Evolutionary conservation across 2,888 invertebrate genomes (phyloP).

Genomic region (Epiblema foenella): DNA sequence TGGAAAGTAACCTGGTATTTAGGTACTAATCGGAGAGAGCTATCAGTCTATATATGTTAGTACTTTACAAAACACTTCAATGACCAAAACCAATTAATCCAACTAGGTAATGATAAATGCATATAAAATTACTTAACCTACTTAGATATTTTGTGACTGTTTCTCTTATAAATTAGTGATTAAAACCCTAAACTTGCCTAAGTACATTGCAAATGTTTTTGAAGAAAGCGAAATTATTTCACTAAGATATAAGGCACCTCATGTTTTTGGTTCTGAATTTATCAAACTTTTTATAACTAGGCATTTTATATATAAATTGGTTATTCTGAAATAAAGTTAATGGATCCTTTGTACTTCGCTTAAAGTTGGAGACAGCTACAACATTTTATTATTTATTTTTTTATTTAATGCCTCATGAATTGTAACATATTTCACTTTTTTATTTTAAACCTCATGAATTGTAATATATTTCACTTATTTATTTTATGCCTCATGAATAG

Average conservation of each 20-base stretch:
- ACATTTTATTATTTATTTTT: too few relatives aligned
- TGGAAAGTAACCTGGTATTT: too few relatives aligned
- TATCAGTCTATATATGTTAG: neutral
- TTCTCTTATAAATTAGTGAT: slow-evolving; percentile 56
- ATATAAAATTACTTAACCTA: slow-evolving; percentile 50
- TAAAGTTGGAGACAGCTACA: neutral
- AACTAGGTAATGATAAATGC: slow-evolving; percentile 49
- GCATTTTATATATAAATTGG: slow-evolving; percentile 13
- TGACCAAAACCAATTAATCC: slow-evolving; percentile 45
- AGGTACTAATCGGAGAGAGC: neutral
- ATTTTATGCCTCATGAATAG: neutral
- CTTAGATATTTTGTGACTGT: slow-evolving; percentile 67
- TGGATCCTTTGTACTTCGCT: neutral
- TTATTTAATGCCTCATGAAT: neutral
- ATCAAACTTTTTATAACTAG: slow-evolving; percentile 44
- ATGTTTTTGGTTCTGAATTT: slow-evolving; percentile 71
- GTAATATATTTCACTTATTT: too few relatives aligned
- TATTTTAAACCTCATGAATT: neutral
- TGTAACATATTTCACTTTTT: too few relatives aligned
- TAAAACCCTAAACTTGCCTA: slow-evolving; percentile 16
- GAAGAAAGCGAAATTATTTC: slow-evolving; percentile 34
- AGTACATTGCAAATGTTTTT: slow-evolving; percentile 31
- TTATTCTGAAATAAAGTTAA: neutral
- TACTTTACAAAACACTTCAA: slow-evolving; percentile 39
- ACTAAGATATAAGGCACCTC: slow-evolving; percentile 74